These are phyloP conservation scores for Chymomyza procnemis DNA, from an alignment of 2,888 invertebrate genomes.

Conservation along the genomic window DNA sequence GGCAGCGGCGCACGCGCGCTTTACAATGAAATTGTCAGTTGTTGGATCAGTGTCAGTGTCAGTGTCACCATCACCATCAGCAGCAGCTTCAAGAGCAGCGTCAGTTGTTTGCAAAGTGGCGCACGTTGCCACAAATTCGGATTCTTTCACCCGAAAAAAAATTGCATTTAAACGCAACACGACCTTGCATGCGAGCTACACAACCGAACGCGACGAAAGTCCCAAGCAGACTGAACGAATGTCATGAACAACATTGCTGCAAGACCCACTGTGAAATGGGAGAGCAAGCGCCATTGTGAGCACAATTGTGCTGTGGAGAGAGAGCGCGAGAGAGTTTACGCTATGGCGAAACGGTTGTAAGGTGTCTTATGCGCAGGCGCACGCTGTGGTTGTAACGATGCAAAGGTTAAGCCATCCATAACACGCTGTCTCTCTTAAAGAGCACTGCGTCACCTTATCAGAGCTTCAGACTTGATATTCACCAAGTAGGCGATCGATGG, in stretches of 20 bases:
- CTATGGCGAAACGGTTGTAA: too few relatives aligned
- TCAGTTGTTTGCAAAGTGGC: not conserved
- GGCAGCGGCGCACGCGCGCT: conserved; percentile 45
- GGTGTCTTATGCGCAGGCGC: conserved; percentile 1
- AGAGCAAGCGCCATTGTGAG: conserved; percentile 9
- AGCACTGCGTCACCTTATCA: too few relatives aligned
- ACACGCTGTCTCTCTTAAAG: too few relatives aligned
- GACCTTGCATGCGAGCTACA: conserved; percentile 37
- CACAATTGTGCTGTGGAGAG: conserved; percentile 34
- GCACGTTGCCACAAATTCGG: conserved; percentile 16
- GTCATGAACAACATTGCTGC: conserved; percentile 68
- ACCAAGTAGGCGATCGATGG: too few relatives aligned
- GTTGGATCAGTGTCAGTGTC: not conserved
- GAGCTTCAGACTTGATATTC: too few relatives aligned
- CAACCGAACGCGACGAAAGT: conserved; percentile 64
- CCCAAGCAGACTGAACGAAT: conserved; percentile 74
- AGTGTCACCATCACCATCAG: conserved; percentile 21
- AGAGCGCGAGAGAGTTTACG: not conserved
- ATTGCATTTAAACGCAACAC: conserved; percentile 24
- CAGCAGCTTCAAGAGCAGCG: not conserved
- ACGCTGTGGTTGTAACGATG: not conserved
- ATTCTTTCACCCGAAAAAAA: conserved; percentile 40
- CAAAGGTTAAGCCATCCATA: too few relatives aligned
- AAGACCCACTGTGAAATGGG: conserved; percentile 16
- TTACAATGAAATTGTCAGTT: conserved; percentile 11